Base-by-base conservation (phyloP, 2,888 invertebrate species). In the Teleiodes luculella region DNA sequence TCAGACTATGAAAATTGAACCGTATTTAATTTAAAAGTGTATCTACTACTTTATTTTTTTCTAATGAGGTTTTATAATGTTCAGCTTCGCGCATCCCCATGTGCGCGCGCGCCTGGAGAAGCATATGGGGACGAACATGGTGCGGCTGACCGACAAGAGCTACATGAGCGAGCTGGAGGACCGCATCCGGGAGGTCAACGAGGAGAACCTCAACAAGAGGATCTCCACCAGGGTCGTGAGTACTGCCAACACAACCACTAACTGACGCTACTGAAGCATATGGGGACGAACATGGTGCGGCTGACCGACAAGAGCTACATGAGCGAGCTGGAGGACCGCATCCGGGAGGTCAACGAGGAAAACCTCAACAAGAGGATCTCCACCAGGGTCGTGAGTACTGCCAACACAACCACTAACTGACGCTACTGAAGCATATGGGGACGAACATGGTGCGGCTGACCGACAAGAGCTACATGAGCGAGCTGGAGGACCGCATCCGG, bases 351-450 rank as follows among this genome's bases (percentile, higher is more conserved):
- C 66, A 93, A 93, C 68, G 92, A 92, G 63, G 91, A 91, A 59
- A 89, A 90, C 59, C 92, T 94, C 80, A 90, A 91, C 63, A 91
- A 91, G 70, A 83, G 94, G 66, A 93, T 94, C 61, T 86, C 90
- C 53, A 80, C 86, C 35, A 83, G 93, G 83, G 92, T 93, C 79
- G 93, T 94, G 72, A 82, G 90, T 83, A 60, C 35, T 18, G 11
- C 6, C 6, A 24, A 24, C 6, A 24, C 24, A 4, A 6, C 24
- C 3, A 24, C 24, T 24, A 24, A 24, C n/a, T n/a, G n/a, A n/a
- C n/a, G n/a, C n/a, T n/a, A n/a, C n/a, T n/a, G 79, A 91, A 91
- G 78, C 90, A 93, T 58, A 94, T 94, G 94, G 94, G 93, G 52
- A 91, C 91, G 24, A 93, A 93, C 76, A 81, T 93, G 66, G 93